These are phyloP conservation scores for Clivina fossor DNA, from an alignment of 2,888 invertebrate species.

Conservation along the genomic window DNA sequence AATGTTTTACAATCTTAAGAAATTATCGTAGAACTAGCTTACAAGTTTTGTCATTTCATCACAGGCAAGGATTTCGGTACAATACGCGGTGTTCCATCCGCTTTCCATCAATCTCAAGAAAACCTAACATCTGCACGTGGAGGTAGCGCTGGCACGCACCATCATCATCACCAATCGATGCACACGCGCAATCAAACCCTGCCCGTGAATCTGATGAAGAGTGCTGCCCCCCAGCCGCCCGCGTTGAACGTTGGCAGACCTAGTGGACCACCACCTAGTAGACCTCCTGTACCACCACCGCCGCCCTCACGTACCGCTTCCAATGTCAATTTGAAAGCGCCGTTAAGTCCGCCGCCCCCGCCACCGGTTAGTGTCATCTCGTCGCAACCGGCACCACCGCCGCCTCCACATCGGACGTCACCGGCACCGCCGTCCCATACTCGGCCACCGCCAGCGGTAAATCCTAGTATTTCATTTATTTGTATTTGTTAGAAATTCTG, in stretches of 20 bases:
- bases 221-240: conserved; percentile 53
- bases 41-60: neutral
- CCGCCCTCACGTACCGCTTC: conserved; percentile 44
- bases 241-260: conserved; percentile 51
- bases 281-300: conserved; percentile 62
- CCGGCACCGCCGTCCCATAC: conserved; percentile 41
- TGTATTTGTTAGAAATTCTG: too few relatives aligned
- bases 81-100: conserved; percentile 52
- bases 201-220: conserved; percentile 46
- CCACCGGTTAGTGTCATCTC: conserved; percentile 49
- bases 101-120: conserved; percentile 59
- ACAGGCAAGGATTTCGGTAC: conserved; percentile 49
- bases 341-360: conserved; percentile 44
- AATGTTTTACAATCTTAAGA: too few relatives aligned
- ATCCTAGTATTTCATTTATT: too few relatives aligned
- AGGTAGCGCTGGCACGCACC: conserved; percentile 40
- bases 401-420: conserved; percentile 46
- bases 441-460: conserved; percentile 47
- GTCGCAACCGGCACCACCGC: conserved; percentile 44
- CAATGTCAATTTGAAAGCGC: conserved; percentile 29
- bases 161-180: too few relatives aligned
- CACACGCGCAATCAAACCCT: conserved; percentile 44
- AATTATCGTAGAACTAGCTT: neutral
- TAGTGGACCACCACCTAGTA: conserved; percentile 50
- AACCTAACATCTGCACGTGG: conserved; percentile 50